Evolutionary conservation across 1,140 invertebrate genomes (phyloP), one percentile per base, ranked within the genome.

Genomic region (Hylaeus volcanicus): DNA sequence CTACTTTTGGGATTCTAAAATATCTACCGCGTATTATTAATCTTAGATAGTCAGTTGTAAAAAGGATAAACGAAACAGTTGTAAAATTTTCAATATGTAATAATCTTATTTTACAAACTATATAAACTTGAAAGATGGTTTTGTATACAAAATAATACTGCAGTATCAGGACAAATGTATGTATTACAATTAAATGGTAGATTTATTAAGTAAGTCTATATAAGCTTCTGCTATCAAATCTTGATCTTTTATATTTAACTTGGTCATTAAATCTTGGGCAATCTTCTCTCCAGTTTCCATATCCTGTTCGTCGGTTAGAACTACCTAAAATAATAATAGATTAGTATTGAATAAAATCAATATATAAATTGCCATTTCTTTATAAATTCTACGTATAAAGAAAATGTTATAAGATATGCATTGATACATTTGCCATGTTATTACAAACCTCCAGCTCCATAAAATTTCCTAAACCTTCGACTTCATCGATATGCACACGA

Each of bases 401-500:
- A 9, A 9, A 45, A n/a, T 26, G 0, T n/a, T 37, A 37, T 45
- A 56, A 45, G 3, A 5, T 56, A 4, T 5, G 11, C 45, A 26
- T 43, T 73, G 0, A n/a, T 51, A 4, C 3, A 43, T 26, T 51
- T 8, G 11, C 43, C 26, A 14, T 14, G 1, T 11, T 15, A 84
- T 71, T 82, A 81, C 75, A 74, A 86, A 98, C 98, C 94, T 99
- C 98, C 58, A 99, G 93, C 93, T 99, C 98, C 94, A 98, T 96
- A 90, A 97, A 99, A 90, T 96, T 90, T 5, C 98, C 98, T 15
- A 99, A 94, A 69, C 94, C 94, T 86, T 96, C 92, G 0, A 99
- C 98, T 86, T 95, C 90, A 92, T 99, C 98, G 82, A 98, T 93
- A 91, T 99, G 98, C 55, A 99, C 95, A 82, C 98, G 94, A 9